A percentile compares a stretch with the other conserved stretches of the same genome.
phyloP scores from a whole-genome alignment of 2,113 vertebrate genomes.

The Laticauda colubrina region DNA sequence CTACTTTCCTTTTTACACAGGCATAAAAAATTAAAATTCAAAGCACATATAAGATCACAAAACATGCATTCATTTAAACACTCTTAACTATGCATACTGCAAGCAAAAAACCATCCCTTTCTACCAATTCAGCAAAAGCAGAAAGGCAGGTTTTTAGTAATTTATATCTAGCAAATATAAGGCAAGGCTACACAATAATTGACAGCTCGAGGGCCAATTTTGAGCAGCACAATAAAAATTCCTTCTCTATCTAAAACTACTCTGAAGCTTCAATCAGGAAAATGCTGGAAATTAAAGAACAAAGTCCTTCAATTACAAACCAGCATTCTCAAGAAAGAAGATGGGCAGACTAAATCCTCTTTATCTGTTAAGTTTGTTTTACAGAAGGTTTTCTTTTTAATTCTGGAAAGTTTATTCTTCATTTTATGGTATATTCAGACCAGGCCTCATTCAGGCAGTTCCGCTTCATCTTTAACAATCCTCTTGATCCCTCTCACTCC shows the following conservation, averaged over 20 bases:
- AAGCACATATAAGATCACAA: background rate
- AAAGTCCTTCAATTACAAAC: background rate
- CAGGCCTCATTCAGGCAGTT: background rate
- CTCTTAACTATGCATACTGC: background rate
- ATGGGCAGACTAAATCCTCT: background rate
- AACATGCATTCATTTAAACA: background rate
- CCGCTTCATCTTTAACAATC: background rate
- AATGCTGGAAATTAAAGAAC: background rate
- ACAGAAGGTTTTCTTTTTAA: background rate
- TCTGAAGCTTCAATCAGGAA: background rate
- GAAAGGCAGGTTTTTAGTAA: background rate
- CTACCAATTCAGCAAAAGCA: background rate
- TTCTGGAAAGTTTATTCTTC: background rate
- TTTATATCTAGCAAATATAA: background rate
- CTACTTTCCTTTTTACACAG: background rate
- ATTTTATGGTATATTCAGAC: background rate
- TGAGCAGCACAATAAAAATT: background rate
- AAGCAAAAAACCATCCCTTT: background rate
- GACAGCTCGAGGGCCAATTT: background rate
- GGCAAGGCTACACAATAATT: background rate
- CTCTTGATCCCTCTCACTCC: background rate
- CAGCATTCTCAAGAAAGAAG: background rate
- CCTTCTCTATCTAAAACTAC: background rate
- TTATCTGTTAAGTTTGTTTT: background rate
- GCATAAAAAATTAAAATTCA: background rate